Evolutionary conservation across 2,888 invertebrate species (phyloP).

Genomic region (Octonoba sinensis): DNA sequence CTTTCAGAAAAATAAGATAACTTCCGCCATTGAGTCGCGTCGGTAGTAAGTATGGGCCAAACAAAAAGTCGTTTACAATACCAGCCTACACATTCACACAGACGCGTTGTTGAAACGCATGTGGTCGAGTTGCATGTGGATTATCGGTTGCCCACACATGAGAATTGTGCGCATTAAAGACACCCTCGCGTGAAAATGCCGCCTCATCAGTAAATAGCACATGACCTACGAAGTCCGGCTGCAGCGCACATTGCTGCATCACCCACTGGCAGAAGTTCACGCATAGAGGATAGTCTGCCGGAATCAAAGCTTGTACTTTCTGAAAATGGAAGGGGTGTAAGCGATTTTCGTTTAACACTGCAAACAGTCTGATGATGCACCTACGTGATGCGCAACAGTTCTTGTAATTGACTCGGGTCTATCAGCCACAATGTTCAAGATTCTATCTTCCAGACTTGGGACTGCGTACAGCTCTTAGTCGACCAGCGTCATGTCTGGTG

Average conservation of each 20-base stretch:
- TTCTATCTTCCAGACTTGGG: background rate
- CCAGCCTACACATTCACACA: conserved; percentile 11
- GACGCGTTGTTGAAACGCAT: conserved; percentile 1
- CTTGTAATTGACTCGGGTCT: background rate
- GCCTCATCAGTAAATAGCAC: conserved; percentile 17
- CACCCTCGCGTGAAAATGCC: conserved; percentile 14
- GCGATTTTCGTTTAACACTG: too few species aligned
- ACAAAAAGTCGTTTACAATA: conserved; percentile 16
- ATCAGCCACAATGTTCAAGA: conserved; percentile 3
- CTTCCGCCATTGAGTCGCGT: background rate
- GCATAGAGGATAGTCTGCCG: conserved; percentile 2
- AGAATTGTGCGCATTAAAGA: conserved; percentile 3
- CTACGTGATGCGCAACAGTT: background rate
- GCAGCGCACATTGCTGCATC: conserved; percentile 12
- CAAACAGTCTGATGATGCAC: too few species aligned
- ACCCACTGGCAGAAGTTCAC: conserved; percentile 6
- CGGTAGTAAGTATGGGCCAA: conserved; percentile 2
- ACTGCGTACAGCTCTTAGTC: background rate
- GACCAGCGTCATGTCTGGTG: conserved; percentile 3
- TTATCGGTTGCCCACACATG: conserved; percentile 6
- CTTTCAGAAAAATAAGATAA: conserved; percentile 17
- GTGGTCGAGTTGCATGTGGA: background rate
- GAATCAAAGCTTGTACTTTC: conserved; percentile 11
- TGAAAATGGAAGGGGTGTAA: conserved; percentile 21
- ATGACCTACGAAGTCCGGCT: conserved; percentile 12